These are phyloP conservation scores for Hesperia comma DNA, from an alignment of 2,888 invertebrate genomes.

Conservation along the genomic window DNA sequence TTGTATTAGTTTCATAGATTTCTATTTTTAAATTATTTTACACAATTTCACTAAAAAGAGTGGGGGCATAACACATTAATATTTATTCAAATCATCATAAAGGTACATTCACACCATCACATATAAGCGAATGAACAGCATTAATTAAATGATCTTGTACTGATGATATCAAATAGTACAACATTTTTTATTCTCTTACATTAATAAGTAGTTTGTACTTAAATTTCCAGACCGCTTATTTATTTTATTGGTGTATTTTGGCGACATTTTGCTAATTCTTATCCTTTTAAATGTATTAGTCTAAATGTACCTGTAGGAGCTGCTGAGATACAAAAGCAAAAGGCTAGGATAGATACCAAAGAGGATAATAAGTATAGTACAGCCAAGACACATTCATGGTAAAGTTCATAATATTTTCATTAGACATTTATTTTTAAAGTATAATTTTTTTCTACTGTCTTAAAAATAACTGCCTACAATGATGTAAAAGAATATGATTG, in stretches of 20 bases:
- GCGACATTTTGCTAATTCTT: no score
- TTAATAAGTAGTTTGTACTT: background rate
- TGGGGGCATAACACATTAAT: background rate
- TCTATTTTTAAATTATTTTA: no score
- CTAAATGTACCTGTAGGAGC: background rate
- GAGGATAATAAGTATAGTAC: no score
- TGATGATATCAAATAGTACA: background rate
- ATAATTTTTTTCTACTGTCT: conserved; percentile 38
- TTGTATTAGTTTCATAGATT: no score
- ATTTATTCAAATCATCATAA: background rate
- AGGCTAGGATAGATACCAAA: background rate
- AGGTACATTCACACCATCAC: background rate
- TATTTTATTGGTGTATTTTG: no score
- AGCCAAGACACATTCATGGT: background rate
- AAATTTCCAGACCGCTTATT: no score
- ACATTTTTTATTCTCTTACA: background rate
- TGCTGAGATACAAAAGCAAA: background rate
- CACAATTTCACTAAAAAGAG: no score
- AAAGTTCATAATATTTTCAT: background rate
- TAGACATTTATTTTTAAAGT: background rate
- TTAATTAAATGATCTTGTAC: background rate
- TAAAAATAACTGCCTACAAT: background rate
- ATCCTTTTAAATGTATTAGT: background rate
- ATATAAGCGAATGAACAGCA: background rate
- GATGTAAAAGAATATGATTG: conserved; percentile 6